Evolutionary conservation across 2,888 invertebrate genomes (phyloP), one percentile per base, ranked within the genome.

Genomic region (Hirtodrosophila cameraria): DNA sequence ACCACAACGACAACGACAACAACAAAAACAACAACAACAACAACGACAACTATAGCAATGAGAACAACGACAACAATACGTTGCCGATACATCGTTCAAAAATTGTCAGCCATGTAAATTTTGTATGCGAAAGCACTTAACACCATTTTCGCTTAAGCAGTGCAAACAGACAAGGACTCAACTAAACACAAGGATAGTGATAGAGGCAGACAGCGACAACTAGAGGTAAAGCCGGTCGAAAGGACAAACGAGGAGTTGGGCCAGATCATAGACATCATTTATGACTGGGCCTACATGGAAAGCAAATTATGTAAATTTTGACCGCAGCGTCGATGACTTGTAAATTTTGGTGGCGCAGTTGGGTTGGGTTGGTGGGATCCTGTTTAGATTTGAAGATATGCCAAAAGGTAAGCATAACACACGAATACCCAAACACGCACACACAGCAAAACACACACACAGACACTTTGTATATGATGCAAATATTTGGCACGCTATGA

Each of bases 101-200:
- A 81, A 85, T 77, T 81, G 85, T 74, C 82, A 66, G 72, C 62
- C 87, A 81, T 81, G 81, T 81, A 81, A 77, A 85, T 85, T 85
- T 85, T 85, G 81, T 83, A 87, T 85, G 74, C 80, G 76, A 75
- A 87, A 87, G 84, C 82, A 87, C 87, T 83, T 83, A 83, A 87
- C 82, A 83, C 86, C 83, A 73, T 86, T 83, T 82, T 83, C 87
- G 86, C 80, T 87, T 69, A 82, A 70, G 87, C 86, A 85, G 67
- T 54, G 75, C 86, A 82, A 87, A 87, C 82, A 82, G 54, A 45
- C 53, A 38, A 25, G 38, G 13, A 52, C 64, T 43, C 50, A 63
- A 74, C 75, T 75, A 69, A 62, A 62, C 52, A 49, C 45, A 30
- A 48, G 43, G 15, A 55, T 57, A 69, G 67, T 55, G 46, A 41